Evolutionary conservation across 2,797 vertebrate species (phyloP).

Genomic region (Bovichtus diacanthus): DNA sequence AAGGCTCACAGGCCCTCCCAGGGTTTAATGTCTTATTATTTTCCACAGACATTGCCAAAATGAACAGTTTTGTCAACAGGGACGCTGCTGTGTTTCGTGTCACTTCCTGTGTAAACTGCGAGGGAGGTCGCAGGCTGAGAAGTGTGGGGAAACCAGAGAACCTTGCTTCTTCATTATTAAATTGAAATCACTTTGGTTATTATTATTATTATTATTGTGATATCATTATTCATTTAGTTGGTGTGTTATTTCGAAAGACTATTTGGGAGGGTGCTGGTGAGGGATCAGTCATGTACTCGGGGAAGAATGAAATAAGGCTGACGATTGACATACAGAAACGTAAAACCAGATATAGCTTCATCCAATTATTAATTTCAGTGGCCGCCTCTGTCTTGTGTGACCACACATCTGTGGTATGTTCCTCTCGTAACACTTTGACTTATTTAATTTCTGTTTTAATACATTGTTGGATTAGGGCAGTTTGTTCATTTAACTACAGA

Average conservation of each 20-base stretch:
- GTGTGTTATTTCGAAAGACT: slow-evolving; percentile 32
- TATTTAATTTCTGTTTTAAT: slow-evolving; percentile 35
- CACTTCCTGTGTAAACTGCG: slow-evolving; percentile 52
- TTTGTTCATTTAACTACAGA: slow-evolving; percentile 22
- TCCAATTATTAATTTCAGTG: slow-evolving; percentile 54
- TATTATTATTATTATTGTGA: no score
- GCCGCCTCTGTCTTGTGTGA: slow-evolving; percentile 20
- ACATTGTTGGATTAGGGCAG: slow-evolving; percentile 5
- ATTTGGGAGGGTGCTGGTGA: slow-evolving; percentile 29
- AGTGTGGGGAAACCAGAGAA: slow-evolving; percentile 18
- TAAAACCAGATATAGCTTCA: slow-evolving; percentile 52
- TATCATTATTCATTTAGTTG: slow-evolving; percentile 35
- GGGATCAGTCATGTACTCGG: slow-evolving; percentile 33
- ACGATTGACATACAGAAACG: slow-evolving; percentile 19
- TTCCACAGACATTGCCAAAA: slow-evolving; percentile 69
- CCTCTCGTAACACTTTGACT: slow-evolving; percentile 28
- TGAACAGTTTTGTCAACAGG: slow-evolving; percentile 73
- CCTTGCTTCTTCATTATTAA: slow-evolving; percentile 22
- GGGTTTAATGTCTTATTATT: slow-evolving; percentile 84
- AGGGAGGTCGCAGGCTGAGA: slow-evolving; percentile 33
- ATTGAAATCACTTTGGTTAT: background rate
- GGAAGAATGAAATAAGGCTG: slow-evolving; percentile 28
- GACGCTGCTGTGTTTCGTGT: slow-evolving; percentile 60
- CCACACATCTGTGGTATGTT: slow-evolving; percentile 27
- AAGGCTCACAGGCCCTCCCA: slow-evolving; percentile 71